These are phyloP conservation scores for Geotrypetes seraphini DNA, from an alignment of 2,797 vertebrate species.

Conservation along the genomic window DNA sequence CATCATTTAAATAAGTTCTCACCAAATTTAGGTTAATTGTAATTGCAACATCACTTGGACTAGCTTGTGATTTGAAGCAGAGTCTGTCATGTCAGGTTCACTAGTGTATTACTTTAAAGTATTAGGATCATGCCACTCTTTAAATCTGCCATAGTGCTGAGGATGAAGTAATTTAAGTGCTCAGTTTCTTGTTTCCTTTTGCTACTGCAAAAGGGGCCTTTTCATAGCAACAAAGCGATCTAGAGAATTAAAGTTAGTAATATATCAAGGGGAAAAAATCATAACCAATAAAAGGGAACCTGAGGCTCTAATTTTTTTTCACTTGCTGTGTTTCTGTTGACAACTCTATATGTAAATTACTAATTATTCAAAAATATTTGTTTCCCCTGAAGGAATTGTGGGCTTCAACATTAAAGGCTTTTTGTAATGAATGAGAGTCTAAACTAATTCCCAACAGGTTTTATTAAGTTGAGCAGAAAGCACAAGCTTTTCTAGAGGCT, in stretches of 20 bases:
- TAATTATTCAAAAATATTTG: constrained; percentile 19
- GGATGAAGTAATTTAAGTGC: constrained; percentile 51
- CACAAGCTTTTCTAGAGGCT: background rate
- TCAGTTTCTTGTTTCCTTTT: constrained; percentile 39
- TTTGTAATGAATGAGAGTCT: constrained; percentile 19
- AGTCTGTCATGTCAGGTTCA: constrained; percentile 34
- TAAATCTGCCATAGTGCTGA: constrained; percentile 42
- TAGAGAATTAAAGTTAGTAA: constrained; percentile 36
- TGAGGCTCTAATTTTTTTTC: constrained; percentile 8
- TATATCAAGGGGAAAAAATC: background rate
- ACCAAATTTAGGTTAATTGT: constrained; percentile 54
- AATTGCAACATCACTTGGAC: constrained; percentile 48
- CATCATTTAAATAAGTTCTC: constrained; percentile 38
- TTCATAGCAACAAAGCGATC: constrained; percentile 28
- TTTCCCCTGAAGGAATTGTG: constrained; percentile 16
- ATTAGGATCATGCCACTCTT: constrained; percentile 43
- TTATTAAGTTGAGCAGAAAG: constrained; percentile 24
- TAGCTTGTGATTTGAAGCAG: constrained; percentile 41
- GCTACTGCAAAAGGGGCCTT: constrained; percentile 40
- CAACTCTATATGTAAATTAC: constrained; percentile 22
- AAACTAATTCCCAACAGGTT: constrained; percentile 9
- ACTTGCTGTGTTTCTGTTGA: constrained; percentile 23
- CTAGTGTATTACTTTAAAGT: constrained; percentile 48
- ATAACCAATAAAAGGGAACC: constrained; percentile 2
- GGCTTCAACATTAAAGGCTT: constrained; percentile 23